A percentile compares a stretch with the other conserved stretches of the same genome.
phyloP scores from a whole-genome alignment of 2,797 vertebrate species.

The Sebastes paucispinis region DNA sequence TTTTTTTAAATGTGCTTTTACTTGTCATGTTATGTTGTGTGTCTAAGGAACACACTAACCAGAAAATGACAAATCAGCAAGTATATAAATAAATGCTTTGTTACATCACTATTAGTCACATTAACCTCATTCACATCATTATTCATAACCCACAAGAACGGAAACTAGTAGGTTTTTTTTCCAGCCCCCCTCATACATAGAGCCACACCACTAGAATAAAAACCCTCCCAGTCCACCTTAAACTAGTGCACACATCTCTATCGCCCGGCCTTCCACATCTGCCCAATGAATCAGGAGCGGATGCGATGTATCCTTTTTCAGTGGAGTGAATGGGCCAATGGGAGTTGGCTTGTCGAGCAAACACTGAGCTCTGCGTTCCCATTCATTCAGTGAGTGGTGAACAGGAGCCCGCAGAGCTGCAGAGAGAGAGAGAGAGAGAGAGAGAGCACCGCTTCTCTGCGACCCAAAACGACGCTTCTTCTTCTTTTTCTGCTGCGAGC shows the following conservation, averaged over 20 bases:
- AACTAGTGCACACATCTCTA: constrained; percentile 73
- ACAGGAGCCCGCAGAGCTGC: constrained; percentile 65
- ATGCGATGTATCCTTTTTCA: constrained; percentile 87
- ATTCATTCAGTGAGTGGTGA: constrained; percentile 85
- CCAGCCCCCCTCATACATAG: constrained; percentile 3
- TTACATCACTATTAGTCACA: constrained; percentile 56
- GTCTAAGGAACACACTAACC: neutral
- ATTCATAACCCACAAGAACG: constrained; percentile 62
- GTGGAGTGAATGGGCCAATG: constrained; percentile 82
- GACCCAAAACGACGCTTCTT: constrained; percentile 29
- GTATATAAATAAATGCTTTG: constrained; percentile 18
- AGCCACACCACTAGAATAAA: constrained; percentile 6
- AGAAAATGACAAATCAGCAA: constrained; percentile 1
- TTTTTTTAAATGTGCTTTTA: neutral
- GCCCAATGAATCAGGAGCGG: constrained; percentile 86
- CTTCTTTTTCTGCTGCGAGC: constrained; percentile 23
- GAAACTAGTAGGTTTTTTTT: constrained; percentile 40
- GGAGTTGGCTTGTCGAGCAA: constrained; percentile 77
- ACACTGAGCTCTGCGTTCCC: constrained; percentile 78
- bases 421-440: constrained; percentile 48
- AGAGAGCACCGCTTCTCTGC: constrained; percentile 49
- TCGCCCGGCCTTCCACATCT: constrained; percentile 77
- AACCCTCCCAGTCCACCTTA: constrained; percentile 78
- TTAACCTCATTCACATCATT: constrained; percentile 50
- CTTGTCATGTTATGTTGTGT: neutral